Evolutionary conservation across 2,888 invertebrate species (phyloP), one percentile per base, ranked within the genome.

Genomic region (Baccha elongata): DNA sequence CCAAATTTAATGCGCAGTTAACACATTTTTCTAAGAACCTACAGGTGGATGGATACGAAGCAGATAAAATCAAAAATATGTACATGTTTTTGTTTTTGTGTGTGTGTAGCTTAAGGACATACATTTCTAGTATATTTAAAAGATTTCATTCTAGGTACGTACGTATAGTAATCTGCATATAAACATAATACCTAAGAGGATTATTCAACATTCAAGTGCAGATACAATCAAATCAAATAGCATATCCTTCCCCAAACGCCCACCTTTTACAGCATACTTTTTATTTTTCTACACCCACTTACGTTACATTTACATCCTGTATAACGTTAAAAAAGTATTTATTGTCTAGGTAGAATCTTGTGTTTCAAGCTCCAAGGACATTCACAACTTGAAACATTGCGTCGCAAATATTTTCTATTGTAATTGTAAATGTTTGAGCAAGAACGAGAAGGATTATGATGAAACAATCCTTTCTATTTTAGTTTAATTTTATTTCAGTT

Each of bases 331-430:
- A 48, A 62, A 78, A 67, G 64, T 68, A 19, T 42, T 62, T 62
- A 55, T 71, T 40, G 19, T 55, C 55, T 19, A 26, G 32, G 26
- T 52, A 44, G 50, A 58, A 53, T 50, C 35, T 35, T 21, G 7
- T 7, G 42, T 15, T 35, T 37, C 44, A 15, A 46, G 55, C 50
- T 50, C 64, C 78, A 83, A 83, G 83, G 83, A 78, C 83, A 72
- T 83, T 72, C 26, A 52, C 42, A 52, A 72, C 67, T 83, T 73
- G 37, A 83, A 55, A 55, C 83, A 83, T 58, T 78, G 78, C 83
- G 83, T 72, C 83, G 83, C 73, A 83, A 64, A 72, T 60, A 67
- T 8, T 53, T n/a, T 50, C 23, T 44, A 58, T 29, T 44, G 42
- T 19, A 23, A 26, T 44, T 60, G 42, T 44, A 60, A 60, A 8